A percentile compares a stretch with the other conserved stretches of the same genome.
Conservation (phyloP, 1,140 invertebrate genomes). For the Trigoniulus corallinus region DNA sequence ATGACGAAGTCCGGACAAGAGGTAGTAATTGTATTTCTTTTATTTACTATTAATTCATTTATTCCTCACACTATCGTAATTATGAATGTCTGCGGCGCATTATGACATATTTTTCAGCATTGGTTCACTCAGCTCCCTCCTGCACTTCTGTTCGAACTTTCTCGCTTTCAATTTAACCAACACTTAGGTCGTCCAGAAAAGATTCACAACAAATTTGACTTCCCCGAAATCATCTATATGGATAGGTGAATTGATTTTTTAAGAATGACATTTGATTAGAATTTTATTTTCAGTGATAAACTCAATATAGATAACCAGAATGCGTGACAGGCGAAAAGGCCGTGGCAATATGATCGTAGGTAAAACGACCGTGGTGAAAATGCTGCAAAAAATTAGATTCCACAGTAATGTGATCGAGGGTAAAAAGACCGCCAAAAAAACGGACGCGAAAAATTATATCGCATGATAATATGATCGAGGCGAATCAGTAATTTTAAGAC, state of each 20-base stretch:
- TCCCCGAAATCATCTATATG: slow-evolving; percentile 28
- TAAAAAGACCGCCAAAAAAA: too few relatives aligned
- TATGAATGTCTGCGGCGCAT: too few relatives aligned
- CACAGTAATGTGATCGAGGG: too few relatives aligned
- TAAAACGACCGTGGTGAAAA: too few relatives aligned
- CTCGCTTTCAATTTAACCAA: slow-evolving; percentile 29
- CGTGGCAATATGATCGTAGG: too few relatives aligned
- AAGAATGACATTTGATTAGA: slow-evolving; percentile 19
- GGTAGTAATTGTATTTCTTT: not conserved
- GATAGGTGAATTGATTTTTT: slow-evolving; percentile 24
- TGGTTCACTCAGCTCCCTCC: slow-evolving; percentile 30
- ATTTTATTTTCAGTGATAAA: not conserved
- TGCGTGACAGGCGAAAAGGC: too few relatives aligned
- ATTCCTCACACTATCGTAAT: not conserved
- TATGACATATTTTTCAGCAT: slow-evolving; percentile 8
- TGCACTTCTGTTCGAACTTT: slow-evolving; percentile 31
- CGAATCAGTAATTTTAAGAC: too few relatives aligned
- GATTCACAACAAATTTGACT: slow-evolving; percentile 30
- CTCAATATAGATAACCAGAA: not conserved
- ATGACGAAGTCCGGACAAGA: slow-evolving; percentile 7
- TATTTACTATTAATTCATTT: not conserved
- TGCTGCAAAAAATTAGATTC: too few relatives aligned
- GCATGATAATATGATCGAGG: too few relatives aligned
- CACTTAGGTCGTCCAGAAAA: slow-evolving; percentile 28
- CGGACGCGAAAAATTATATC: too few relatives aligned